Percentiles rank a stretch among this genome's conserved stretches.
Evolutionary conservation across 2,888 invertebrate genomes (phyloP).

Genomic region (Melanotus villosus): DNA sequence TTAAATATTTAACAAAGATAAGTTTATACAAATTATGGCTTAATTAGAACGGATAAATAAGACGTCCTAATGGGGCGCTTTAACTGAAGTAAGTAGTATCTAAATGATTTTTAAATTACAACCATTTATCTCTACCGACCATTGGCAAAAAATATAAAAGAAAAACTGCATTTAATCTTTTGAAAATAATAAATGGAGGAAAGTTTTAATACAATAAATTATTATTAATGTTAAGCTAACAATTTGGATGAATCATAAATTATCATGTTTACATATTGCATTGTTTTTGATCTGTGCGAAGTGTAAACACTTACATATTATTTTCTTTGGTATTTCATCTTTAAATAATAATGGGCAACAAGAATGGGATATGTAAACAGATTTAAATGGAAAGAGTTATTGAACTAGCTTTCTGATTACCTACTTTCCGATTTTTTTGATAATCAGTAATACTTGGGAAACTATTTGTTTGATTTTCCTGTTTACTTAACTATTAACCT

Average conservation of each 20-base stretch:
- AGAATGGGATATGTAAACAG: neutral
- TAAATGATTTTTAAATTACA: too few relatives aligned
- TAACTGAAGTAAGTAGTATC: too few relatives aligned
- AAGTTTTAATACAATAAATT: neutral
- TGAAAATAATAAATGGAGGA: too few relatives aligned
- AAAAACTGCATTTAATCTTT: too few relatives aligned
- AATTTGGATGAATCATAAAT: conserved; percentile 22
- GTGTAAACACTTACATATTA: conserved; percentile 11
- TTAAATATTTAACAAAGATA: neutral
- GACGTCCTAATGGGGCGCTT: neutral
- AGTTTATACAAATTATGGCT: neutral
- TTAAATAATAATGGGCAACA: neutral
- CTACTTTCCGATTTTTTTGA: neutral
- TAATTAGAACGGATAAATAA: neutral
- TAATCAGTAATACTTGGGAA: too few relatives aligned
- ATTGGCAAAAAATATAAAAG: too few relatives aligned
- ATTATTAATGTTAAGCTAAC: neutral
- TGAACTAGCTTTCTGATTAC: conserved; percentile 1
- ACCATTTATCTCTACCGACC: too few relatives aligned
- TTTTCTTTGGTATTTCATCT: conserved; percentile 11
- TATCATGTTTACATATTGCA: conserved; percentile 28
- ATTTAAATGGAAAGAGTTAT: conserved; percentile 10
- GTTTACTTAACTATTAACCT: too few relatives aligned
- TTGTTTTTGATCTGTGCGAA: conserved; percentile 21
- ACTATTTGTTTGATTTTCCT: too few relatives aligned